Evolutionary conservation across 2,888 invertebrate genomes (phyloP).

Genomic region (Aporophyla nigra): DNA sequence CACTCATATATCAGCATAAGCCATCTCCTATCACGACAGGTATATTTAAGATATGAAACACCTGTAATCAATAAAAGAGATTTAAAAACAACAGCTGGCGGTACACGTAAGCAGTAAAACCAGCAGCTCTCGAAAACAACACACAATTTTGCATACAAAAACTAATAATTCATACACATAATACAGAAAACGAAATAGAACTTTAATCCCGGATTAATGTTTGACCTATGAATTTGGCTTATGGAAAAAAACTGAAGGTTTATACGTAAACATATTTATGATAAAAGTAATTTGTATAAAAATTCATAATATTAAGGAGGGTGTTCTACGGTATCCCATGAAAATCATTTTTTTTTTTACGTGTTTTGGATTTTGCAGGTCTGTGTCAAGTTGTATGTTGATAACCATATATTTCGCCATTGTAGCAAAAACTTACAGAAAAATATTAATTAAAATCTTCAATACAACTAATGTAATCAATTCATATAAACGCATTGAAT

Average conservation of each 20-base stretch:
- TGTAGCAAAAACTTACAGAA: too few species aligned
- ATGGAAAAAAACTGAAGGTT: not conserved
- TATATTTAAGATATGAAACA: slow-evolving; percentile 3
- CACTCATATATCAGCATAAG: too few species aligned
- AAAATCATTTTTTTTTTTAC: too few species aligned
- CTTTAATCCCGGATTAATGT: not conserved
- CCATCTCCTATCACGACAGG: too few species aligned
- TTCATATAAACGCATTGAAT: too few species aligned
- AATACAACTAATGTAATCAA: too few species aligned
- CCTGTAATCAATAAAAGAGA: not conserved
- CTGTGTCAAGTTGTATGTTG: too few species aligned
- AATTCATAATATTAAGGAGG: not conserved
- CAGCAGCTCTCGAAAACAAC: not conserved
- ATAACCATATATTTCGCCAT: too few species aligned
- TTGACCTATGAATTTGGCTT: not conserved
- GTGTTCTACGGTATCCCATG: too few species aligned
- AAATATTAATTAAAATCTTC: too few species aligned
- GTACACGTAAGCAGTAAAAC: slow-evolving; percentile 4
- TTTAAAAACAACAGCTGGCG: slow-evolving; percentile 25
- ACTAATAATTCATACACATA: not conserved
- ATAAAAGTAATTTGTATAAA: not conserved
- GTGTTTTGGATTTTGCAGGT: too few species aligned
- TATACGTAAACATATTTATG: too few species aligned
- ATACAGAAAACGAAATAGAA: slow-evolving; percentile 4
- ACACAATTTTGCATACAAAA: not conserved